Evolutionary conservation across 64 coral and sea anemone genomes (phyloP), one percentile per base, ranked within the genome.

Genomic region (Orbicella faveolata): DNA sequence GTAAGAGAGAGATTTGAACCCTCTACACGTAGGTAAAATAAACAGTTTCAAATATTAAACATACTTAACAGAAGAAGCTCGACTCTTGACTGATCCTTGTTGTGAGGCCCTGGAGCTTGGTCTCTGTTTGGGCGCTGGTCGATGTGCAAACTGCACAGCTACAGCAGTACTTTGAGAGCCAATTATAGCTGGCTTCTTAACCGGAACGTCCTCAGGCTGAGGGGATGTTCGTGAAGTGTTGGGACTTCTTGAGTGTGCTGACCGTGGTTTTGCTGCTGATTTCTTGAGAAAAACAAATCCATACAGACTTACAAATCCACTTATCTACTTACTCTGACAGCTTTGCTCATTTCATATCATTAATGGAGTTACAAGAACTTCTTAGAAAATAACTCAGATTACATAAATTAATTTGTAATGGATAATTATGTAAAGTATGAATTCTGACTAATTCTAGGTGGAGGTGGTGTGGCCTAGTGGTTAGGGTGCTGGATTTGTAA

Each of bases 91-190:
- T 70, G 64, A 85, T 70, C 48, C 82, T 72, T 66, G 63, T 33
- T 30, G 37, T 52, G 65, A 85, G 63, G 21, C 63, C 36, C 62
- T 83, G 10, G 82, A 85, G 65, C 36, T 73, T 73, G 34, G 12
- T 72, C 64, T 69, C 13, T 70, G 52, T 25, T 88, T 75, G 16
- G 26, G 52, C 9, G 74, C 52, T 77, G 87, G 73, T 6, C 73
- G 82, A 33, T 20, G 37, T 3, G 82, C 36, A 39, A 92, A 77
- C 3, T 92, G 83, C 20, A 92, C 65, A 26, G 75, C 83, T 13
- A 92, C 77, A 51, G 90, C n/a, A 66, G 90, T 87, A 36, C 86
- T 92, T 34, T 92, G 90, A 52, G 90, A 92, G 36, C 75, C 66
- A 14, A 92, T 34, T 18, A 92, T 92, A 8, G 90, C 90, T 59